Conservation (phyloP, 2,113 vertebrate species). For the Microcebus lehilahytsara region DNA sequence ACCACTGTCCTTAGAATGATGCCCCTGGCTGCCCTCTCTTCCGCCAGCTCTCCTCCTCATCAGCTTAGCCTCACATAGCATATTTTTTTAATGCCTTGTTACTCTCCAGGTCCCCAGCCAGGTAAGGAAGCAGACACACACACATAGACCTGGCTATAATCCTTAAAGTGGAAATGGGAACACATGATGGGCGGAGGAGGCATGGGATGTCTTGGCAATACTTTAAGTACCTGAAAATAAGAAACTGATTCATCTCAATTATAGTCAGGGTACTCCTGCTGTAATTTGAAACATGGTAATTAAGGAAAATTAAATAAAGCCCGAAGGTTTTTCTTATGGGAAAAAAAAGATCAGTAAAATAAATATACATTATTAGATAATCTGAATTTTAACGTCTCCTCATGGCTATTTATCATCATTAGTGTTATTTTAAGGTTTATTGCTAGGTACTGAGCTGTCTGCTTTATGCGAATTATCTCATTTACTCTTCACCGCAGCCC, state of each 20-base stretch:
- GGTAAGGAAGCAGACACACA: not conserved
- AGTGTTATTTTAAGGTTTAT: not conserved
- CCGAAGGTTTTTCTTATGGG: not conserved
- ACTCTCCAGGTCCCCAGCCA: not conserved
- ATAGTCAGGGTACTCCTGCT: not conserved
- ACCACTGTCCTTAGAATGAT: not conserved
- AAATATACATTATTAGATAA: constrained; percentile 1
- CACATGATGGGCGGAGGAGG: too few relatives aligned
- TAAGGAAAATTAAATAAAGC: constrained; percentile 59
- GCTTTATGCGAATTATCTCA: not conserved
- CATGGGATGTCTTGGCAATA: not conserved
- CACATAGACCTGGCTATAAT: not conserved
- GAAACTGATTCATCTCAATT: constrained; percentile 43
- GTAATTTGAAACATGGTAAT: constrained; percentile 49
- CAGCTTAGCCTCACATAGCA: not conserved
- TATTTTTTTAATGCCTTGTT: not conserved
- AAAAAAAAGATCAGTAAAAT: constrained; percentile 43
- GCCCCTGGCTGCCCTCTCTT: not conserved
- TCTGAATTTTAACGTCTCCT: constrained; percentile 7
- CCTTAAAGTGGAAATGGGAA: not conserved
- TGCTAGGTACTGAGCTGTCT: not conserved
- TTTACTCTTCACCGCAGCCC: not conserved
- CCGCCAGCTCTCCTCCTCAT: not conserved
- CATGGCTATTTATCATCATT: not conserved
- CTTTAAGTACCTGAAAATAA: constrained; percentile 13